Evolutionary conservation across 2,888 invertebrate genomes (phyloP), one percentile per base, ranked within the genome.

Genomic region (Eretmocerus hayati): DNA sequence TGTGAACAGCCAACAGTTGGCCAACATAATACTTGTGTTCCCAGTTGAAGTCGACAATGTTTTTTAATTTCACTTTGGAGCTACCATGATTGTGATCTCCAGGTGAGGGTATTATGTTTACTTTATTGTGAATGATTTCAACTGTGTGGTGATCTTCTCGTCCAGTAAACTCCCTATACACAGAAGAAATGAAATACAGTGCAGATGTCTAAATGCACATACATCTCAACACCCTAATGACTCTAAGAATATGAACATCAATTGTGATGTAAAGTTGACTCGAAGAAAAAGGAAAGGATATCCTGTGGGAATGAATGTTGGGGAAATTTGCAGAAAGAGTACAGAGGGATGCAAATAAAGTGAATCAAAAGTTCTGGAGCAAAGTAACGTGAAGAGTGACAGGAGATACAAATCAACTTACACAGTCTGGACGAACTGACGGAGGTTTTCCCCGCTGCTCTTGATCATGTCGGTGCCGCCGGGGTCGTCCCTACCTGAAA

Each of bases 31-130:
- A 87, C 61, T 85, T 84, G 38, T 85, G 80, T 67, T 94, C 94
- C 95, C 95, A 95, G 57, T 87, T 87, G 70, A 89, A 94, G 64
- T 93, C 92, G 19, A 93, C 92, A 40, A 92, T 80, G 69, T 88
- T 90, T 63, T 85, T 87, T 37, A 92, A 80, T 67, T 91, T 92
- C 21, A 95, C 89, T 74, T 91, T 88, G 1, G 90, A 91, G 67
- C 88, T 88, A 37, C 90, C 90, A 62, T 86, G 86, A 61, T 82
- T 81, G 62, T 87, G 87, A 45, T 76, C 80, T 11, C 86, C 87
- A 6, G 82, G 75, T 47, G 81, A 84, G 26, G 86, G 84, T 48
- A 81, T 76, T 23, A 90, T 79, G 46, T 80, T 78, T 15, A 89
- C 85, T 63, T 86, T 80, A 32, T 77, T 73, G 39, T 80, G 75